Percentiles rank a stretch among this genome's conserved stretches.
phyloP scores from a whole-genome alignment of 2,797 vertebrate species.

The Gymnocypris eckloni region DNA sequence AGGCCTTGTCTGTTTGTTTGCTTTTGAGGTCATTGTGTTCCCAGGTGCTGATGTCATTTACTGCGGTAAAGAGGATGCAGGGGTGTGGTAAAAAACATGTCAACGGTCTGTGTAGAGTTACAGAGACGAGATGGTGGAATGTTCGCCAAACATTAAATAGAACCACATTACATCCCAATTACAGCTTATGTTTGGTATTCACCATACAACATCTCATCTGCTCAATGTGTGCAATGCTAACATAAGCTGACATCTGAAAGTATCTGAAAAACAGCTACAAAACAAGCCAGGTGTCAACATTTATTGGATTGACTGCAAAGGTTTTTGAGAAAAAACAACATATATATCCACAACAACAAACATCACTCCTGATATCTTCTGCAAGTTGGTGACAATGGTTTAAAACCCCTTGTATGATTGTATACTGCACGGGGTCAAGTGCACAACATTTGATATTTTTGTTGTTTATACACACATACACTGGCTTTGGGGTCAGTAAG shows the following conservation, averaged over 20 bases:
- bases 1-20: slow-evolving; percentile 39
- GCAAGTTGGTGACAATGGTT: neutral
- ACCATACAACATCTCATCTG: slow-evolving; percentile 53
- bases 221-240: slow-evolving; percentile 48
- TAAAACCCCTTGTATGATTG: neutral
- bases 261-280: neutral
- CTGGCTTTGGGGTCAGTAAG: neutral
- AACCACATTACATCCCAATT: slow-evolving; percentile 56
- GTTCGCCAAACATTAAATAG: slow-evolving; percentile 56
- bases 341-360: neutral
- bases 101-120: slow-evolving; percentile 10
- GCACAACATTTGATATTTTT: neutral
- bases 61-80: slow-evolving; percentile 34
- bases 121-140: slow-evolving; percentile 22
- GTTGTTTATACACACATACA: too few relatives aligned
- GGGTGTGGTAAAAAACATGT: slow-evolving; percentile 10
- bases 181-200: slow-evolving; percentile 56
- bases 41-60: slow-evolving; percentile 37
- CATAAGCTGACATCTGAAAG: slow-evolving; percentile 32
- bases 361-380: neutral
- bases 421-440: neutral
- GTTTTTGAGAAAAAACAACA: neutral
- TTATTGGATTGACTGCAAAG: neutral
- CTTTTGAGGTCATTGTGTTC: slow-evolving; percentile 19
- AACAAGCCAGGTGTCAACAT: slow-evolving; percentile 10